phyloP scores from a whole-genome alignment of 2,888 invertebrate genomes.

The Heteropelma amictum region DNA sequence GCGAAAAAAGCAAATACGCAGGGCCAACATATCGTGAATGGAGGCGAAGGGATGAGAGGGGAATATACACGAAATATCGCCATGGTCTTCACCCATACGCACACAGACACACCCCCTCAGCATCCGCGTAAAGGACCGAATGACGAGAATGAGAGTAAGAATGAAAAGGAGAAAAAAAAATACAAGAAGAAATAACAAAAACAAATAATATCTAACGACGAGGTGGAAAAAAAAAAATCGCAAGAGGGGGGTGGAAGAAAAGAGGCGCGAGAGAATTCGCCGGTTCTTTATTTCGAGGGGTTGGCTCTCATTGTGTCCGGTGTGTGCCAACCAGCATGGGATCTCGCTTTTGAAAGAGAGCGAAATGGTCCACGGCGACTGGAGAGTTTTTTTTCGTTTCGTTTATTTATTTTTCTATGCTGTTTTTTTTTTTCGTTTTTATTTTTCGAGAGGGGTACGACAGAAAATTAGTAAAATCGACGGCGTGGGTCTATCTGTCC shows the following conservation, averaged over 20 bases:
- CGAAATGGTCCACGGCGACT: constrained; percentile 32
- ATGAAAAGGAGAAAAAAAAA: constrained; percentile 24
- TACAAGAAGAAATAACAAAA: constrained; percentile 52
- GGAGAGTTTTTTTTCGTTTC: not conserved
- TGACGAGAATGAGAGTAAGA: constrained; percentile 41
- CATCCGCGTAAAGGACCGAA: constrained; percentile 61
- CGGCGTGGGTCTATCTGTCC: constrained; percentile 73
- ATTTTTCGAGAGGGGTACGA: constrained; percentile 62
- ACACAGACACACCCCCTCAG: constrained; percentile 67
- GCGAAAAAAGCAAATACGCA: constrained; percentile 36
- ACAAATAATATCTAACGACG: constrained; percentile 52
- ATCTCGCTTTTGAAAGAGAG: constrained; percentile 44
- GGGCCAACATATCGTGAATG: too few relatives aligned
- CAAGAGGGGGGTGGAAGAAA: not conserved
- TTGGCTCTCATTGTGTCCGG: constrained; percentile 55
- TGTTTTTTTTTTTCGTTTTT: too few relatives aligned
- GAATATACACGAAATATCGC: constrained; percentile 65
- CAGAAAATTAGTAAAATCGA: constrained; percentile 77
- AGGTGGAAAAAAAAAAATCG: constrained; percentile 26
- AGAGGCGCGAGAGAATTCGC: constrained; percentile 53
- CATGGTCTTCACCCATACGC: too few relatives aligned
- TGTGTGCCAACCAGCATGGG: constrained; percentile 54
- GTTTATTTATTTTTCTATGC: too few relatives aligned
- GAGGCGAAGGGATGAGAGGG: too few relatives aligned
- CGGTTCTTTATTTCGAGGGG: constrained; percentile 57